Conservation (phyloP, 1,140 invertebrate species). For the Oryctes rhinoceros region DNA sequence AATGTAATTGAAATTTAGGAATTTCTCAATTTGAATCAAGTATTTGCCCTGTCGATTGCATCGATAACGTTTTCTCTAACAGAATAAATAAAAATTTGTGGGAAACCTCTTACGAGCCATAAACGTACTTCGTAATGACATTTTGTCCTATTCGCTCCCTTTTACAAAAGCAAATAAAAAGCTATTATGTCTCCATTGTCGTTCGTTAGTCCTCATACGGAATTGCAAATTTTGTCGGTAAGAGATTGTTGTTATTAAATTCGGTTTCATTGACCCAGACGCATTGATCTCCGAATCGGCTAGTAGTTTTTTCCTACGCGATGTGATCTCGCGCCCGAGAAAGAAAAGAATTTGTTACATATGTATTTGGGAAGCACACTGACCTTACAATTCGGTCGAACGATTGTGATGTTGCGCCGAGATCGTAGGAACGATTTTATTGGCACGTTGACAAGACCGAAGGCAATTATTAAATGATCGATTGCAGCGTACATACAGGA, state of each 20-base stretch:
- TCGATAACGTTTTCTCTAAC: no score
- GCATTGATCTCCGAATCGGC: constrained; percentile 38
- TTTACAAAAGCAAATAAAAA: constrained; percentile 31
- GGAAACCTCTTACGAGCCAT: neutral
- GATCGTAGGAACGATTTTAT: constrained; percentile 27
- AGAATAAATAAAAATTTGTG: no score
- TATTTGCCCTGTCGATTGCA: no score
- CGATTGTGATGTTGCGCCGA: constrained; percentile 8
- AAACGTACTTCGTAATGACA: neutral
- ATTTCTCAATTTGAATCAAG: no score
- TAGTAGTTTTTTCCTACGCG: constrained; percentile 25
- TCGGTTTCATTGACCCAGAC: constrained; percentile 38
- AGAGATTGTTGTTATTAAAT: constrained; percentile 38
- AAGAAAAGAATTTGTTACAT: constrained; percentile 38
- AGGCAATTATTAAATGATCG: constrained; percentile 29
- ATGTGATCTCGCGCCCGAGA: neutral
- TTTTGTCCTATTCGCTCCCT: neutral
- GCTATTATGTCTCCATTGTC: constrained; percentile 36
- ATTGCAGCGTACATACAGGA: neutral
- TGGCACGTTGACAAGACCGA: constrained; percentile 27
- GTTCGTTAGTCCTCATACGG: constrained; percentile 24
- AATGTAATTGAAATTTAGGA: no score
- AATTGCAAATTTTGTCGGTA: constrained; percentile 12
- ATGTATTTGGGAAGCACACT: constrained; percentile 31
- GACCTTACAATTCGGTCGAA: constrained; percentile 9